Evolutionary conservation across 2,797 vertebrate species (phyloP).

Genomic region (Semaprochilodus insignis): DNA sequence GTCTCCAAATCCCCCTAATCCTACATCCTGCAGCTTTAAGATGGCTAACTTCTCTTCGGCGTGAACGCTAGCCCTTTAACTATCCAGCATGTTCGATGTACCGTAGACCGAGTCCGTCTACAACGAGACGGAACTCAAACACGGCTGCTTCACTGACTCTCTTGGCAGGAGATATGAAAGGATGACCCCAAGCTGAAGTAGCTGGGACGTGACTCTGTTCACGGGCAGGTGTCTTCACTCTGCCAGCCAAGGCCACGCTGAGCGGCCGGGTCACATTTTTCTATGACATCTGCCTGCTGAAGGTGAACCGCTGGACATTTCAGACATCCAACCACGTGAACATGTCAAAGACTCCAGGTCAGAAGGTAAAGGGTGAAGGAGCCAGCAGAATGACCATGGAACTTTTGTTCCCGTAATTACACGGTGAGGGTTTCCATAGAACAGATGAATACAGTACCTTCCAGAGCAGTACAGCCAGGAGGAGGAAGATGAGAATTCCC

Average conservation of each 20-base stretch:
- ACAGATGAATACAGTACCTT: conserved; percentile 82
- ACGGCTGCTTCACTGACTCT: neutral
- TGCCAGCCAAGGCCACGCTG: neutral
- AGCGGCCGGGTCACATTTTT: conserved; percentile 22
- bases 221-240: conserved; percentile 30
- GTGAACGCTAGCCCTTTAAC: too few relatives aligned
- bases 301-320: neutral
- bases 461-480: conserved; percentile 96
- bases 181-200: neutral
- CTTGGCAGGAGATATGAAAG: conserved; percentile 17
- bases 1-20: too few relatives aligned
- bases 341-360: neutral
- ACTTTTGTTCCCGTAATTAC: neutral
- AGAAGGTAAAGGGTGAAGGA: neutral
- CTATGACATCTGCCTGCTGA: neutral
- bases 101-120: neutral
- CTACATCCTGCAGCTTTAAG: too few relatives aligned
- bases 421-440: neutral
- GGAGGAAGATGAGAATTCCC: conserved; percentile 97
- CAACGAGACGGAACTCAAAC: neutral
- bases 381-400: neutral
- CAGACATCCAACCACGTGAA: neutral
- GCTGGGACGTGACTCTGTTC: neutral
- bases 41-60: too few relatives aligned
- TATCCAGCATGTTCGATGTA: neutral